Evolutionary conservation across 2,888 invertebrate genomes (phyloP), one percentile per base, ranked within the genome.

Genomic region (Rhyacophila evoluta): DNA sequence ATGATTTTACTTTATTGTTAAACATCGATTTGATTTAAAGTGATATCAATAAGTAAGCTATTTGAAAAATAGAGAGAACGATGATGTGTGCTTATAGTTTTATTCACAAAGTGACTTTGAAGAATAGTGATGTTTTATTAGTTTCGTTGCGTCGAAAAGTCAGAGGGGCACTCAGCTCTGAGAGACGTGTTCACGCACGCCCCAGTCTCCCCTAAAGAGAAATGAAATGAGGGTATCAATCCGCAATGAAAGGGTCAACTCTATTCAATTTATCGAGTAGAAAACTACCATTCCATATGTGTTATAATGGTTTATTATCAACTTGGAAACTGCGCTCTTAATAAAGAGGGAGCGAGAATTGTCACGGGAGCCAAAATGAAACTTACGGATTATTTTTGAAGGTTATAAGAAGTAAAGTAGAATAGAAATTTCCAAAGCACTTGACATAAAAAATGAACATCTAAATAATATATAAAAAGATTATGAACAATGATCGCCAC

Each of bases 271-370:
- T 88, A 88, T 87, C 86, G 84, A 85, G 84, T 84, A 84, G 72
- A 67, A 72, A 86, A 86, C 86, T 87, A 86, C 84, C 84, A 86
- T 85, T 85, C 86, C 87, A 87, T 87, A 87, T 88, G 88, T 87
- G 87, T 87, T 87, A 87, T 87, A 88, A 88, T 88, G 86, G 87
- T 86, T 87, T 88, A 88, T 87, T 87, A 88, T 87, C 86, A 84
- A 84, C 85, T 83, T 83, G 84, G 85, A 79, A 81, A 77, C 55
- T 75, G 84, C 83, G 85, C 85, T 39, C 84, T 83, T 84, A 84
- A 84, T 84, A 80, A 74, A 80, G 83, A 85, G 85, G 85, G 85
- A 84, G 75, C 55, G 55, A 71, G 70, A 33, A 77, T 79, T 80
- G 75, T 78, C 82, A 83, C 83, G 68, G 39, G 33, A 37, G 28